Percentiles rank a stretch among this genome's conserved stretches.
Conservation (phyloP, 2,797 vertebrate species). For the Amblyraja radiata region DNA sequence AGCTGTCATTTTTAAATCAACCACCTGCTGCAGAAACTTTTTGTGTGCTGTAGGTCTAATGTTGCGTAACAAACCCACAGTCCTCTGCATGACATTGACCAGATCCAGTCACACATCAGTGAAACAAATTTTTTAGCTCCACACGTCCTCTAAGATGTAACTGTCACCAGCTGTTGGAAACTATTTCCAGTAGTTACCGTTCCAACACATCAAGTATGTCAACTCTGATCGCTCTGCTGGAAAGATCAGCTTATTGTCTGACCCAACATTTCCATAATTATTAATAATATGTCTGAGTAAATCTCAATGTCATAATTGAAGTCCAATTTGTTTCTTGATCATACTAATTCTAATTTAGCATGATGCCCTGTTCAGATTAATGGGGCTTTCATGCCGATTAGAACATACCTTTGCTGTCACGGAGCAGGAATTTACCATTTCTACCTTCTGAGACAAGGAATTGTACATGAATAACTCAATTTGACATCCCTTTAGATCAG, state of each 20-base stretch:
- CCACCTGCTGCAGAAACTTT: background rate
- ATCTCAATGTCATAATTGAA: background rate
- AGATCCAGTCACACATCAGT: background rate
- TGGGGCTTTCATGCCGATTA: background rate
- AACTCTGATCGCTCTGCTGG: background rate
- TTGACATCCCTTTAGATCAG: slow-evolving; percentile 11
- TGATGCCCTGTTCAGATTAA: background rate
- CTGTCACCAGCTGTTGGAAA: background rate
- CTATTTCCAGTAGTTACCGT: slow-evolving; percentile 1
- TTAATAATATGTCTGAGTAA: background rate
- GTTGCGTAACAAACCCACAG: background rate
- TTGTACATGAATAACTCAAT: background rate
- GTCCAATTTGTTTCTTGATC: background rate
- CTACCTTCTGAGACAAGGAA: background rate
- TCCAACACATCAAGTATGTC: slow-evolving; percentile 9
- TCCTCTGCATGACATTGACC: background rate
- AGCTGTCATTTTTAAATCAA: background rate
- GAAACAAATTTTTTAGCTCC: background rate
- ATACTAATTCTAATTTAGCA: background rate
- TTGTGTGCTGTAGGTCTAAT: background rate
- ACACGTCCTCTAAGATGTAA: background rate
- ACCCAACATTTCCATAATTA: background rate
- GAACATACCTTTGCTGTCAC: background rate
- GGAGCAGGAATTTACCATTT: background rate
- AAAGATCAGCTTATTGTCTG: slow-evolving; percentile 20